Percentiles rank a stretch among this genome's conserved stretches.
Conservation (phyloP, 30 jellyfish, hydroid and myxozoan species). For the Aurelia aurita complex sp. Pacific region DNA sequence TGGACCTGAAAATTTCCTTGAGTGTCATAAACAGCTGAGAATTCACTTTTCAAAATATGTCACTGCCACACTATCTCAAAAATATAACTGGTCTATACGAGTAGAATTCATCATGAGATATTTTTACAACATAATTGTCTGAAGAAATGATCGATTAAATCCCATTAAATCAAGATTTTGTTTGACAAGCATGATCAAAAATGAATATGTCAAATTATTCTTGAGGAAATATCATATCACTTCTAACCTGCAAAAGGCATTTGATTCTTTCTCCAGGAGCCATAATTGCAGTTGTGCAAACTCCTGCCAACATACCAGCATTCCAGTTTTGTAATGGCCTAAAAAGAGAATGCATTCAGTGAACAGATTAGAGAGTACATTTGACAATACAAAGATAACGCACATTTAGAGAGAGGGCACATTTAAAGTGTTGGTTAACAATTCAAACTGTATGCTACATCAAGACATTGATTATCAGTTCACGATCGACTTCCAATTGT, state of each 20-base stretch:
- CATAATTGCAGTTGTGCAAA: constrained; percentile 90
- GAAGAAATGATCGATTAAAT: not conserved
- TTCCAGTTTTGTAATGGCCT: constrained; percentile 89
- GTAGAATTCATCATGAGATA: no score
- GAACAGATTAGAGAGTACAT: not conserved
- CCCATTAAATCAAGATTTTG: not conserved
- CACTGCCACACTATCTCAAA: no score
- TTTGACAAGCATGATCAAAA: not conserved
- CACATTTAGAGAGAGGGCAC: not conserved
- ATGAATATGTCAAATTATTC: not conserved
- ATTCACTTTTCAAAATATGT: no score
- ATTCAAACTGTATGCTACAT: not conserved
- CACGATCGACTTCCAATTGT: no score
- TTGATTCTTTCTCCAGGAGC: constrained; percentile 98
- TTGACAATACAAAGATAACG: no score
- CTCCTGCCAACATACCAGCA: constrained; percentile 99
- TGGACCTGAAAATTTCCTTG: no score
- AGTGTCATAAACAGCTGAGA: no score
- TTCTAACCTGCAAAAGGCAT: constrained; percentile 93
- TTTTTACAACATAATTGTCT: no score
- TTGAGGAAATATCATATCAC: not conserved
- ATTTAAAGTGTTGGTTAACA: not conserved
- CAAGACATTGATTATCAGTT: not conserved
- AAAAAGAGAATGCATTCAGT: not conserved
- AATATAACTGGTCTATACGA: no score